Conservation (phyloP, 2,888 invertebrate genomes). For the Frankliniella intonsa region DNA sequence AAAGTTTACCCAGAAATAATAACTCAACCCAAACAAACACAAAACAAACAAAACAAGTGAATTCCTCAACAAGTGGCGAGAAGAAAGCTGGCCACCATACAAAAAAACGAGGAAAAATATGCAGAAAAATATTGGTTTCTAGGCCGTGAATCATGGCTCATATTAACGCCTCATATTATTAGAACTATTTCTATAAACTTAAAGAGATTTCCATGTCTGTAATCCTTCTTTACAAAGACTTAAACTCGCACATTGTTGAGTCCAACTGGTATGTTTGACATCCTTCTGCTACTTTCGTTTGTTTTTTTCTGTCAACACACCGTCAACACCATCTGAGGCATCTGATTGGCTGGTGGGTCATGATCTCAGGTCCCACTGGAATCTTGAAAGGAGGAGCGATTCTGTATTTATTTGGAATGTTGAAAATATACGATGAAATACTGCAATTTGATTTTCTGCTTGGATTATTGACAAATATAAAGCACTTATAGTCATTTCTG, state of each 20-base stretch:
- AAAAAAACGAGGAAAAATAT: background rate
- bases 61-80: conserved; percentile 13
- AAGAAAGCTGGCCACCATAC: background rate
- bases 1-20: background rate
- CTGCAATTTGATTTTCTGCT: background rate
- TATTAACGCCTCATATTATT: background rate
- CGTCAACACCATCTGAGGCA: background rate
- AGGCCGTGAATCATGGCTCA: background rate
- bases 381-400: background rate
- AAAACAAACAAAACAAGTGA: conserved; percentile 25
- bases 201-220: too few relatives aligned
- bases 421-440: too few relatives aligned
- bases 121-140: too few relatives aligned
- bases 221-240: too few relatives aligned
- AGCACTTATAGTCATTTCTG: too few relatives aligned
- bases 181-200: background rate
- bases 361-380: background rate
- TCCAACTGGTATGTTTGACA: background rate
- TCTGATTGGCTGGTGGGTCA: conserved; percentile 11
- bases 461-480: background rate
- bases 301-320: background rate
- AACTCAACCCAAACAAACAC: conserved; percentile 5
- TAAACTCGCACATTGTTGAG: too few relatives aligned
- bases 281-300: background rate
- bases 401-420: background rate